A percentile compares a stretch with the other conserved stretches of the same genome.
Evolutionary conservation across 2,797 vertebrate species (phyloP).

Genomic region (Crocodylus rhombifer): DNA sequence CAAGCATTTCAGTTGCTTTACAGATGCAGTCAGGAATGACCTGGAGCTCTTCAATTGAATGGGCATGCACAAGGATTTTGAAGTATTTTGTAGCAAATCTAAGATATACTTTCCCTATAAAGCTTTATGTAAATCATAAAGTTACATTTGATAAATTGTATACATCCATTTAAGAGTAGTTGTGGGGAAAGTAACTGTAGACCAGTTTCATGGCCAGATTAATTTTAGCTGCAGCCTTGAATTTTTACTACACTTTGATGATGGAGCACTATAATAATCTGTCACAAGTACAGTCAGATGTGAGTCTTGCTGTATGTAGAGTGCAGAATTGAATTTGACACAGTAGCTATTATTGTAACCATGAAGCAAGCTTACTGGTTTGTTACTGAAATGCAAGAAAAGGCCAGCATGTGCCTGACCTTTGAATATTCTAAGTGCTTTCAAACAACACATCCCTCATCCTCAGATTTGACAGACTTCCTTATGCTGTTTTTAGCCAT

Average conservation of each 20-base stretch:
- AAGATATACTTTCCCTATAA: neutral
- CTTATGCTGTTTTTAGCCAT: neutral
- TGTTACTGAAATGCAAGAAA: neutral
- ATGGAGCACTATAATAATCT: constrained; percentile 44
- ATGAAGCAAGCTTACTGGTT: constrained; percentile 3
- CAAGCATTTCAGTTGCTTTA: too few species aligned
- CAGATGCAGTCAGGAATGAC: too few species aligned
- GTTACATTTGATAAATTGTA: neutral
- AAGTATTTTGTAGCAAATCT: neutral
- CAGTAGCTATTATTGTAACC: neutral
- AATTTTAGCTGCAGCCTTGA: constrained; percentile 66
- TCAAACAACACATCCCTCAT: neutral
- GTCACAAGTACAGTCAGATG: constrained; percentile 18
- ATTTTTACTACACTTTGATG: constrained; percentile 52
- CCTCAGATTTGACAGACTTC: constrained; percentile 1
- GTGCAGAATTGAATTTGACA: constrained; percentile 2
- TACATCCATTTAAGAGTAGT: neutral
- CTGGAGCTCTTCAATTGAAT: too few species aligned
- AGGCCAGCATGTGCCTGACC: neutral
- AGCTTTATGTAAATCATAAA: constrained; percentile 14
- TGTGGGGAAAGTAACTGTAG: neutral
- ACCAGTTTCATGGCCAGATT: constrained; percentile 31
- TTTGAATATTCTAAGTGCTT: neutral
- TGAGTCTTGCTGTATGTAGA: neutral
- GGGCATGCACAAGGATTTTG: neutral